These are phyloP conservation scores for Chrysolina oricalcia DNA, from an alignment of 2,888 invertebrate genomes.

Conservation along the genomic window DNA sequence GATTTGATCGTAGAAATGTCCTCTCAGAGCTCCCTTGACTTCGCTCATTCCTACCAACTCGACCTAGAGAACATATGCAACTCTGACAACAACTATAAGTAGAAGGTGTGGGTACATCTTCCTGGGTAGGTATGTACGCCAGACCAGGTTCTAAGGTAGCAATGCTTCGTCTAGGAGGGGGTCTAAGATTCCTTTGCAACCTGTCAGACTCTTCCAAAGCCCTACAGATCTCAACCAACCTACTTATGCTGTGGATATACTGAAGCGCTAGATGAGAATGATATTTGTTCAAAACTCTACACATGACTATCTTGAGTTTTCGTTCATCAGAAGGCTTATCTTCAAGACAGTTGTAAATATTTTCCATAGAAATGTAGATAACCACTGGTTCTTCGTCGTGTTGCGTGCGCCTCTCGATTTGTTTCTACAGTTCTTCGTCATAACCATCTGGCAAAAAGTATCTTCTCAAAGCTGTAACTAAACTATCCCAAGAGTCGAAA, in stretches of 20 bases:
- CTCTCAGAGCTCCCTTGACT: neutral
- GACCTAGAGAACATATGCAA: neutral
- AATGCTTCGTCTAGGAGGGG: slow-evolving; percentile 10
- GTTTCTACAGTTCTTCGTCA: slow-evolving; percentile 26
- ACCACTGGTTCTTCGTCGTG: slow-evolving; percentile 28
- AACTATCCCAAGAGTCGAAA: slow-evolving; percentile 25
- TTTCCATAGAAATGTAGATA: slow-evolving; percentile 32
- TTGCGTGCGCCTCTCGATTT: slow-evolving; percentile 30
- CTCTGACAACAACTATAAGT: neutral
- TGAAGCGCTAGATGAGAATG: slow-evolving; percentile 12
- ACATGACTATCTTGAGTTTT: slow-evolving; percentile 21
- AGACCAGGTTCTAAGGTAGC: slow-evolving; percentile 24
- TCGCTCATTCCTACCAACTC: no score
- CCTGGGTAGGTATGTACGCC: neutral
- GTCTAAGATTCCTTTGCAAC: slow-evolving; percentile 13
- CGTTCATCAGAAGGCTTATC: slow-evolving; percentile 11
- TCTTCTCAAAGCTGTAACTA: neutral
- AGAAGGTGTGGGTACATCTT: neutral
- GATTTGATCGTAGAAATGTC: neutral
- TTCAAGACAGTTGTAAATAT: slow-evolving; percentile 24
- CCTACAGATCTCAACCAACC: slow-evolving; percentile 25
- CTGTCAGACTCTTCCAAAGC: slow-evolving; percentile 27
- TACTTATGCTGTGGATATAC: slow-evolving; percentile 1
- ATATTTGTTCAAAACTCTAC: slow-evolving; percentile 6
- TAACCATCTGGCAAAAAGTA: slow-evolving; percentile 21